A percentile compares a stretch with the other conserved stretches of the same genome.
Evolutionary conservation across 2,797 vertebrate genomes (phyloP).

Genomic region (Megalops cyprinoides): DNA sequence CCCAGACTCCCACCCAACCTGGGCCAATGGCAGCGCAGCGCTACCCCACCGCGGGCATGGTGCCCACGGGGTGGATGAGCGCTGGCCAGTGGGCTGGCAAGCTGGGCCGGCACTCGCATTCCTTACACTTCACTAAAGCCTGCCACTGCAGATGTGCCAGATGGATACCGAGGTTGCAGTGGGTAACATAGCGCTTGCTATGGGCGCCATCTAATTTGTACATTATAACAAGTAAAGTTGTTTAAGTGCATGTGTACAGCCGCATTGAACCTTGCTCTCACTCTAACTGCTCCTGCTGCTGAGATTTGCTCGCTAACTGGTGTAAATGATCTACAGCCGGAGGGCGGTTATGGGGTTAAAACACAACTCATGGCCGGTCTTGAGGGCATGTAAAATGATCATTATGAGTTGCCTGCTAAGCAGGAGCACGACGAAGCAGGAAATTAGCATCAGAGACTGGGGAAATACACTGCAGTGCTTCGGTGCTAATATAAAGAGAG

Average conservation of each 20-base stretch:
- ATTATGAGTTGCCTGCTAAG: not conserved
- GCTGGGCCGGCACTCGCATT: conserved; percentile 44
- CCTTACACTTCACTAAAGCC: not conserved
- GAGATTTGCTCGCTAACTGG: not conserved
- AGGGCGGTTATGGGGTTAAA: not conserved
- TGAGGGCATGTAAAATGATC: not conserved
- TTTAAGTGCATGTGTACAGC: not conserved
- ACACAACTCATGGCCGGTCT: not conserved
- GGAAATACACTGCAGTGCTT: not conserved
- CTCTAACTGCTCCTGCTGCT: not conserved
- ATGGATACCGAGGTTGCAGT: too few relatives aligned
- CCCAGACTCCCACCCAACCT: not conserved
- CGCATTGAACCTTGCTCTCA: not conserved
- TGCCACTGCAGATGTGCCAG: not conserved
- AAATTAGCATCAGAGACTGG: not conserved
- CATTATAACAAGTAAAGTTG: too few relatives aligned
- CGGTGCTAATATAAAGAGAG: too few relatives aligned
- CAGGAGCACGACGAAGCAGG: not conserved
- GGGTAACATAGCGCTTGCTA: too few relatives aligned
- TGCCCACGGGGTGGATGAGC: conserved; percentile 49
- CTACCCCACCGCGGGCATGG: conserved; percentile 56
- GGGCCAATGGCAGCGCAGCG: conserved; percentile 14
- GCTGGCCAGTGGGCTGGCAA: conserved; percentile 29
- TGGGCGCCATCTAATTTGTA: too few relatives aligned
- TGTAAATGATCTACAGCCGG: not conserved